Conservation (phyloP, 2,113 vertebrate genomes). For the Eretmochelys imbricata region DNA sequence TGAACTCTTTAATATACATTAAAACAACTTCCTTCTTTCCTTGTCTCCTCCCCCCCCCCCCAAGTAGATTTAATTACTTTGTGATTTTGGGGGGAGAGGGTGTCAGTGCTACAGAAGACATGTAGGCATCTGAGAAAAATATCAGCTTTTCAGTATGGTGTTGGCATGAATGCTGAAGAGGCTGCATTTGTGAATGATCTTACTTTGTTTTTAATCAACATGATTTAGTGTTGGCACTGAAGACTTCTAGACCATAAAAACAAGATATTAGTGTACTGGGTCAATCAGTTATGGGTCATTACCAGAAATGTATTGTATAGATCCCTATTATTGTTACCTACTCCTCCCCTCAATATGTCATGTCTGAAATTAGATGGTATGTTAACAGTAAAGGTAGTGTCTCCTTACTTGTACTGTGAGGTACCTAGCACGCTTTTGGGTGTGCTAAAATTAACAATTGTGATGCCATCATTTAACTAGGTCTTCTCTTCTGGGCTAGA, state of each 20-base stretch:
- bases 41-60: no score
- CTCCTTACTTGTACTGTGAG: not conserved
- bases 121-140: not conserved
- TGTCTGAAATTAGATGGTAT: not conserved
- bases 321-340: not conserved
- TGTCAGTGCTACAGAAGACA: not conserved
- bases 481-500: not conserved
- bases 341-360: not conserved
- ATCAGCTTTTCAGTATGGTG: not conserved
- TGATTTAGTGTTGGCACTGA: not conserved
- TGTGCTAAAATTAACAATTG: not conserved
- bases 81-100: not conserved
- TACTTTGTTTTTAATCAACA: not conserved
- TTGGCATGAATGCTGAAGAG: not conserved
- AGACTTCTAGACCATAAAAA: not conserved
- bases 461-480: not conserved
- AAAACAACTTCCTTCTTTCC: not conserved
- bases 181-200: not conserved
- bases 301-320: not conserved
- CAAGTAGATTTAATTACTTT: not conserved
- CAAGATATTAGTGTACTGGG: not conserved
- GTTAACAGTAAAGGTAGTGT: not conserved
- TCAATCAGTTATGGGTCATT: not conserved
- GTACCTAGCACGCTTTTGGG: not conserved
- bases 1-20: slow-evolving; percentile 3